Evolutionary conservation across 2,888 invertebrate species (phyloP), one percentile per base, ranked within the genome.

Genomic region (Dynastes tityus): DNA sequence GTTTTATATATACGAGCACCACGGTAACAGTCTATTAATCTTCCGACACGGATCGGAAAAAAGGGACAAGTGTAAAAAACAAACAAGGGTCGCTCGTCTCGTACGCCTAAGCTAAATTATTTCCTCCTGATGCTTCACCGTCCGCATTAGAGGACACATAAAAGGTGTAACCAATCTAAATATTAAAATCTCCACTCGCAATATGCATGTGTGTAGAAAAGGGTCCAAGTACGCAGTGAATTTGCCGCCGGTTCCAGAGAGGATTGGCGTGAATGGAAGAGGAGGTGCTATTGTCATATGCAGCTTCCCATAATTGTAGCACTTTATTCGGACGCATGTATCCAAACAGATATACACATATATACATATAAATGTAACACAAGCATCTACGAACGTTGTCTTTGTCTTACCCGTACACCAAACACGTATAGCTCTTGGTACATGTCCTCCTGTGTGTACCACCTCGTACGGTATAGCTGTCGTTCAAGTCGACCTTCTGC

Each of bases 121-220:
- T 88, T 89, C 87, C 88, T 87, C 73, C 22, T 8, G 55, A 16
- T 58, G 55, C 55, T 22, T 22, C 55, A 22, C n/a, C 68, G 49
- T 13, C 58, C 9, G 61, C 11, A 68, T 53, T 45, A 45, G 9
- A 40, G 11, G 61, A 89, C 89, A 87, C 85, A 88, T 89, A 88
- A 88, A 89, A 89, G 89, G 89, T 89, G 89, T 89, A 89, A 89
- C 89, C 89, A 89, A 89, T 89, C 88, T 89, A 88, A 89, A 88
- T 88, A 89, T 89, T 89, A 88, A 88, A 88, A 88, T 85, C 85
- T 76, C 78, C 79, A 77, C 80, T 11, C 45, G 2, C 45, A 2
- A 45, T 45, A 45, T 45, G 9, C 45, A 45, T 8, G 8, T 8
- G 45, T 45, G 0, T 0, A 11, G 8, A 8, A 2, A 2, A 45